These are phyloP conservation scores for Drosophila kohkoa DNA, from an alignment of 1,140 invertebrate genomes.

Conservation along the genomic window DNA sequence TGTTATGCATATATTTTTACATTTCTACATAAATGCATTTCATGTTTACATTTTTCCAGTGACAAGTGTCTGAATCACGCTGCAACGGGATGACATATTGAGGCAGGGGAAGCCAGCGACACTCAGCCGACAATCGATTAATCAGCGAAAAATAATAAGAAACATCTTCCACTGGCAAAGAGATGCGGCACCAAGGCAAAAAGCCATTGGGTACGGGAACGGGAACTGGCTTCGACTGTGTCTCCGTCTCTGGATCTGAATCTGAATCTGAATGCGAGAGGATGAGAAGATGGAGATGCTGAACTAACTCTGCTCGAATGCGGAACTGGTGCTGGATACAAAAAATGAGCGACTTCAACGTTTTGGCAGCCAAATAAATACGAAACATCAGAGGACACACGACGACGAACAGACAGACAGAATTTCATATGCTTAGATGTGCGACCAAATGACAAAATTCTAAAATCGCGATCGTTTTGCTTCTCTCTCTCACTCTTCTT, in stretches of 20 bases:
- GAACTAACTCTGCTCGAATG: constrained; percentile 53
- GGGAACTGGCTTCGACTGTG: constrained; percentile 24
- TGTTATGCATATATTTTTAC: constrained; percentile 36
- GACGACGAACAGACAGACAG: background rate
- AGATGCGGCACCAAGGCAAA: constrained; percentile 2
- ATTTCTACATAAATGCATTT: constrained; percentile 82
- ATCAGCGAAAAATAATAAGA: constrained; percentile 82
- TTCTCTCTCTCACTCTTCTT: background rate
- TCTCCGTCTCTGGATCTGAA: constrained; percentile 14
- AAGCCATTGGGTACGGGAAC: constrained; percentile 7
- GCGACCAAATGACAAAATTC: constrained; percentile 23
- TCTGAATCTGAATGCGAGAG: constrained; percentile 5
- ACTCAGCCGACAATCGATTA: constrained; percentile 82
- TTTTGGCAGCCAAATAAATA: constrained; percentile 76
- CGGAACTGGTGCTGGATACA: constrained; percentile 66
- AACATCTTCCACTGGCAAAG: constrained; percentile 62
- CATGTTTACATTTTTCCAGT: constrained; percentile 83
- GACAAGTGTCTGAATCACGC: constrained; percentile 81
- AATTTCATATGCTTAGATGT: constrained; percentile 42
- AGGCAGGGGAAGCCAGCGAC: constrained; percentile 74
- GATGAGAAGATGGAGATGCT: constrained; percentile 37
- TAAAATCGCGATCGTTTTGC: constrained; percentile 10
- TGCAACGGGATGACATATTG: constrained; percentile 74
- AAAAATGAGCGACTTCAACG: constrained; percentile 70
- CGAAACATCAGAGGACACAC: constrained; percentile 46